Evolutionary conservation across 2,797 vertebrate genomes (phyloP), one percentile per base, ranked within the genome.

Genomic region (Sebastiscus albofasciatus): DNA sequence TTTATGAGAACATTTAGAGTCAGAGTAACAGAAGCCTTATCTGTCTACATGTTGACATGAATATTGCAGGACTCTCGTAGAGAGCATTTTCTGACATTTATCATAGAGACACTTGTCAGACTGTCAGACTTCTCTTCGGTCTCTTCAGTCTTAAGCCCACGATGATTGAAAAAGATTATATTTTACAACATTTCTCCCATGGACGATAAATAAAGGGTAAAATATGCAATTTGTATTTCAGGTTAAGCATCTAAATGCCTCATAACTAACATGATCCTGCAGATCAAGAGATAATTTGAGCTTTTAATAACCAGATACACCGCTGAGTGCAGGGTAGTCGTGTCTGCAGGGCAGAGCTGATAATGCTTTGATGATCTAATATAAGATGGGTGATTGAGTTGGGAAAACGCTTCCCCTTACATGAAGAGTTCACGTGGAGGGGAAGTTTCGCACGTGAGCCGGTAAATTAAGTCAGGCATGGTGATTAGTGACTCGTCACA

Each of bases 401-500:
- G 79, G 77, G 66, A 79, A 87, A 81, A 46, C 2, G 46, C 81
- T 85, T 80, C 39, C 73, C 81, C 73, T 81, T 79, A 89, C 82
- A 84, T 73, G 81, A 79, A 59, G 66, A 77, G 75, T 80, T 91
- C 89, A 92, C 75, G 33, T 90, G 89, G 71, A 86, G 79, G 83
- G 71, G 52, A 87, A 87, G 81, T 75, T 69, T 79, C 36, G 34
- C 92, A 89, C 62, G 82, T 92, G 91, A 90, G 83, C 20, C 1
- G 2, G 76, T 58, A 92, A 92, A 94, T 92, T 24, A 83, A 89
- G 94, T 94, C 79, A 91, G 74, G 58, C 72, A 6, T 6, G 18
- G 67, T 46, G 74, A 42, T 67, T 80, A 87, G 54, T 88, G 85
- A 96, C 94, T 97, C 94, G 97, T 96, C 88, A 87, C 89, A 65